Percentiles rank a stretch among this genome's conserved stretches.
Evolutionary conservation across 2,797 vertebrate species (phyloP).

Genomic region (Anguilla pacifica): DNA sequence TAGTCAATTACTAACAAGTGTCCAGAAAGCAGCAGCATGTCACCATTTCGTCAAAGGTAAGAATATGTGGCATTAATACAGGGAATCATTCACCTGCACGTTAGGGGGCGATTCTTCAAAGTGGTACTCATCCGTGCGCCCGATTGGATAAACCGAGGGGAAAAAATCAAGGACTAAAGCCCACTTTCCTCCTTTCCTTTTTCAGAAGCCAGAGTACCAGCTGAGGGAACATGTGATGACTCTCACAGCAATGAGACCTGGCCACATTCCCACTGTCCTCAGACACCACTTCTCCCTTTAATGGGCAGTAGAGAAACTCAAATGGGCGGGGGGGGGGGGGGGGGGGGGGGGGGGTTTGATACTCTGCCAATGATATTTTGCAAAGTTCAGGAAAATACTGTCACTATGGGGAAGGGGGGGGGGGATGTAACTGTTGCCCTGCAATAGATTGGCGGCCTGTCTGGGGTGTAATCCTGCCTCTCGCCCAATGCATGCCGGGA

Average conservation of each 20-base stretch:
- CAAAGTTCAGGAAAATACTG: neutral
- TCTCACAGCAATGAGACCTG: neutral
- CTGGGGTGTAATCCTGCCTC: too few relatives aligned
- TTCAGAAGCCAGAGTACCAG: neutral
- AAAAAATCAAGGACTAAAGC: neutral
- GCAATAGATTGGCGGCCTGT: too few relatives aligned
- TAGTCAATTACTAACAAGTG: neutral
- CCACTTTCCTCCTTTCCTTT: neutral
- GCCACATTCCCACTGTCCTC: neutral
- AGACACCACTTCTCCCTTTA: neutral
- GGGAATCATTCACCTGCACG: neutral
- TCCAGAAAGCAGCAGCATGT: neutral
- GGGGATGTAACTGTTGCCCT: too few relatives aligned
- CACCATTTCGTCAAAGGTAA: neutral
- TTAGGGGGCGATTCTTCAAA: neutral
- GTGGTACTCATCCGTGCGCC: neutral
- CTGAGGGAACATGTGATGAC: neutral
- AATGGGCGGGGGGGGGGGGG: neutral
- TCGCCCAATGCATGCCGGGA: too few relatives aligned
- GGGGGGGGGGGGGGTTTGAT: too few relatives aligned
- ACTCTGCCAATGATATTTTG: neutral
- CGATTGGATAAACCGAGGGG: neutral
- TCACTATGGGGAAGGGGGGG: neutral
- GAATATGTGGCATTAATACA: neutral
- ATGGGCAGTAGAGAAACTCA: neutral